Conservation (phyloP, 2,113 vertebrate species). For the Onychostruthus taczanowskii region DNA sequence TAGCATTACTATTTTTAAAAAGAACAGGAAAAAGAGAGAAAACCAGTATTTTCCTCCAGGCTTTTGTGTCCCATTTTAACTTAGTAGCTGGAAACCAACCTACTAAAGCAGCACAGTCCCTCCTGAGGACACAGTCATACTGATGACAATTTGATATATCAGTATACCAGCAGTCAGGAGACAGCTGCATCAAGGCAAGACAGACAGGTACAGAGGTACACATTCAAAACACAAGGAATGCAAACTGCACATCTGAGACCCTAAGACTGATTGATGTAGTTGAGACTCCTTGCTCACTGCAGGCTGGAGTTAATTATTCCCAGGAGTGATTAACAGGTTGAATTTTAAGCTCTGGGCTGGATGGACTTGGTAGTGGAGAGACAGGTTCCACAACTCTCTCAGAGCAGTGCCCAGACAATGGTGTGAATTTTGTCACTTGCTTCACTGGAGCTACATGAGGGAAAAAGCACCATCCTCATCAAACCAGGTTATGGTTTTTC, state of each 20-base stretch:
- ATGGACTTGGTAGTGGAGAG: not conserved
- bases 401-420: not conserved
- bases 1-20: not conserved
- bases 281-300: not conserved
- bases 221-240: not conserved
- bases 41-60: not conserved
- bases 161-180: not conserved
- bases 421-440: not conserved
- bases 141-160: not conserved
- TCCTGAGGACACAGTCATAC: not conserved
- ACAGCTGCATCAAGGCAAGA: not conserved
- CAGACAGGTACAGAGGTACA: not conserved
- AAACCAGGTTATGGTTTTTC: not conserved
- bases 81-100: not conserved
- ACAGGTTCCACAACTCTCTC: not conserved
- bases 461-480: not conserved
- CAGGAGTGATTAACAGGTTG: not conserved
- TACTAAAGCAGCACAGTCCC: not conserved
- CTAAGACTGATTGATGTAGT: not conserved
- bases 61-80: not conserved
- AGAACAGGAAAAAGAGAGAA: not conserved
- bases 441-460: not conserved
- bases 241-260: not conserved
- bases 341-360: constrained; percentile 2
- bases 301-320: constrained; percentile 9